Evolutionary conservation across 2,113 vertebrate species (phyloP), one percentile per base, ranked within the genome.

Genomic region (Aramus guarauna): DNA sequence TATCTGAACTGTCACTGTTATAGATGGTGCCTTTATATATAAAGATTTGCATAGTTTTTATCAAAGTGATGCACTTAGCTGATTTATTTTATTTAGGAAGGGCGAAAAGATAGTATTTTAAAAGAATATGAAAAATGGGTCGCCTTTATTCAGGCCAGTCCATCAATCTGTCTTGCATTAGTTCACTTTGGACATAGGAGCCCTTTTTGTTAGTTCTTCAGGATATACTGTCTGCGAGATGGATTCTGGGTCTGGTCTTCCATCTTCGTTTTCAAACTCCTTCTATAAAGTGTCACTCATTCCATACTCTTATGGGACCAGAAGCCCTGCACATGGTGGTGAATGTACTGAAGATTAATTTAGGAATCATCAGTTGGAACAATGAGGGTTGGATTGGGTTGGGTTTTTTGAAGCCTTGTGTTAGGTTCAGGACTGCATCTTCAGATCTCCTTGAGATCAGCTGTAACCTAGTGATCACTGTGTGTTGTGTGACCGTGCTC

Each of bases 1-100:
- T 98, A 97, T 98, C 97, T 96, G 86, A 95, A 89, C 95, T 98
- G 98, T 98, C 98, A 98, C 43, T 84, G 73, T 98, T 98, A 98
- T 97, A 98, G 95, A 98, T 98, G 97, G 87, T 94, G 43, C 84
- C 93, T 96, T 92, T 97, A 94, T 97, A 95, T 97, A 96, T 91
- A 93, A 96, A 98, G 92, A 96, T 98, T 97, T 98, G 92, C 97
- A 97, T 97, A 96, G 87, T 90, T 97, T 97, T 97, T 97, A 96
- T 98, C 97, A 97, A 96, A 96, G 76, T 93, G 80, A 95, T 97
- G 74, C 68, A 95, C 62, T 97, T 97, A 96, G 95, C 67, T 97
- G 97, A 97, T 97, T 97, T 97, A 95, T 71, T 88, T 96, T 95
- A 85, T 96, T 96, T 96, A 85, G 74, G 59, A 77, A 62, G 12